A percentile compares a stretch with the other conserved stretches of the same genome.
phyloP scores from a whole-genome alignment of 2,888 invertebrate genomes.

The Theodoxus fluviatilis region DNA sequence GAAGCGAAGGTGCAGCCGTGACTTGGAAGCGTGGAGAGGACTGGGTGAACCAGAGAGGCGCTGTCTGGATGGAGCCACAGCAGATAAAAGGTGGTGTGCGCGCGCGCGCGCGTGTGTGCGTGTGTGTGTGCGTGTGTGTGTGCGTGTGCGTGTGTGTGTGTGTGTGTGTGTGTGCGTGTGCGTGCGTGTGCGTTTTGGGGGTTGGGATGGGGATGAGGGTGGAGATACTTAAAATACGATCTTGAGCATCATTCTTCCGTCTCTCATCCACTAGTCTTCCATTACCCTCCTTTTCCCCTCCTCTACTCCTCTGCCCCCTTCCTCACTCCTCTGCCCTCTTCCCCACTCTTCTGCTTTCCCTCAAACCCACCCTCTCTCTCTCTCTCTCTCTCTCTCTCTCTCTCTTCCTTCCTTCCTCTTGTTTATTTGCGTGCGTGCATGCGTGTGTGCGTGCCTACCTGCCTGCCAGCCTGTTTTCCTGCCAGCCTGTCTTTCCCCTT shows the following conservation, averaged over 20 bases:
- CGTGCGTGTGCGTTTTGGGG: too few relatives aligned
- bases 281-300: not conserved
- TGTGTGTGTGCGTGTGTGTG: not conserved
- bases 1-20: too few relatives aligned
- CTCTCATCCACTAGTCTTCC: constrained; percentile 12
- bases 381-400: not conserved
- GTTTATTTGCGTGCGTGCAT: not conserved
- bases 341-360: not conserved
- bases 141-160: too few relatives aligned
- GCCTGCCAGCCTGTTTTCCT: not conserved
- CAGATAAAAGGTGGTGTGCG: too few relatives aligned
- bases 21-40: too few relatives aligned
- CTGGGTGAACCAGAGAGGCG: too few relatives aligned
- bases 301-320: not conserved
- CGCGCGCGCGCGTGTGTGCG: too few relatives aligned
- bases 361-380: not conserved
- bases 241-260: too few relatives aligned
- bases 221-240: too few relatives aligned
- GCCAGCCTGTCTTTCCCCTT: not conserved
- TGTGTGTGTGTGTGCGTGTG: too few relatives aligned
- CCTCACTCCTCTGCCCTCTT: not conserved
- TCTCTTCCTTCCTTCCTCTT: not conserved
- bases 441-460: not conserved
- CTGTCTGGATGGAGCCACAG: too few relatives aligned
- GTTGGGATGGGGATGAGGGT: too few relatives aligned